phyloP scores from a whole-genome alignment of 2,113 vertebrate species.

The chimpanzee (Pan troglodytes) region DNA sequence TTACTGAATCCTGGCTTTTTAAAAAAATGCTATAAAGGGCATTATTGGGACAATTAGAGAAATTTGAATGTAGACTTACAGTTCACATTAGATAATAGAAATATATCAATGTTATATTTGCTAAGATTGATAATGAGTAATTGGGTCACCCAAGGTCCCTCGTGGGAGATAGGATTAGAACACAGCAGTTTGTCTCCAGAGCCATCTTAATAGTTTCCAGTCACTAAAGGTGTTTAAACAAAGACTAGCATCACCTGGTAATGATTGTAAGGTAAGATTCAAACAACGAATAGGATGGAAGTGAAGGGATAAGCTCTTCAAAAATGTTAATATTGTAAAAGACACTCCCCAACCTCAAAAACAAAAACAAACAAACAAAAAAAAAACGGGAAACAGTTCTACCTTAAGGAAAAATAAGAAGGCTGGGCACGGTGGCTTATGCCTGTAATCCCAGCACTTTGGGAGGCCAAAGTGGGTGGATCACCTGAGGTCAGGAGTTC shows the following conservation, averaged over 20 bases:
- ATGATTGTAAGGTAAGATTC: not conserved
- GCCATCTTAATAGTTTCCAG: not conserved
- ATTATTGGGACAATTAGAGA: not conserved
- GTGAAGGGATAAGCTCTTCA: not conserved
- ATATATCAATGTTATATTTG: not conserved
- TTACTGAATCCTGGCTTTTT: not conserved
- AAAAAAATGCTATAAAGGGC: not conserved
- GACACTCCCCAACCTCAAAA: no score
- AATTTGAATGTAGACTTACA: not conserved
- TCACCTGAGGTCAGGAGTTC: no score
- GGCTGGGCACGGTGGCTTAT: no score
- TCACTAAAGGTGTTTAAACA: not conserved
- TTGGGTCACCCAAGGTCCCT: not conserved
- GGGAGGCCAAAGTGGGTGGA: no score
- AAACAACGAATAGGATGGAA: not conserved
- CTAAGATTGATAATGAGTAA: not conserved
- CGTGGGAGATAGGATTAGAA: not conserved
- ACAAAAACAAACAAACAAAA: not conserved
- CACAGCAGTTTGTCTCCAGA: not conserved
- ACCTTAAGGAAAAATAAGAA: not conserved
- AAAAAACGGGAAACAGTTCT: not conserved
- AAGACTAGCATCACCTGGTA: not conserved
- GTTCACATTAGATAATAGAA: not conserved
- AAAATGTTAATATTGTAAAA: slow-evolving; percentile 12
- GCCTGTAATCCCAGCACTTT: no score